Evolutionary conservation across 92 coral and sea anemone genomes (phyloP).

Genomic region (Epizoanthus illoricatus): DNA sequence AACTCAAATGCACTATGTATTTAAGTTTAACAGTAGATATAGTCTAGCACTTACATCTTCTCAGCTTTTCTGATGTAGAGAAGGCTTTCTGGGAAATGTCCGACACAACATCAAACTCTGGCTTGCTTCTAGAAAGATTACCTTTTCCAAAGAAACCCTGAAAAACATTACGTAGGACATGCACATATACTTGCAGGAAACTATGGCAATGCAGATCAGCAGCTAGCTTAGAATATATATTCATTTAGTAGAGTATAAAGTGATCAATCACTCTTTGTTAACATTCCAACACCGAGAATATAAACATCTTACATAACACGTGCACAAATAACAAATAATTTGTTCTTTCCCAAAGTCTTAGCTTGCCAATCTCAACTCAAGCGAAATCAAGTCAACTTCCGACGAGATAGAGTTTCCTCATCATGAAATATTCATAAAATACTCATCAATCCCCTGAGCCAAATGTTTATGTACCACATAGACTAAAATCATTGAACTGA

Average conservation of each 20-base stretch:
- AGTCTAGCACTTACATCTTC: slow-evolving; percentile 79
- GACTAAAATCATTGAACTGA: no score
- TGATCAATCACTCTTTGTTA: background rate
- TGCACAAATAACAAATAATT: no score
- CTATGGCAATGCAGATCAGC: background rate
- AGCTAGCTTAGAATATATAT: background rate
- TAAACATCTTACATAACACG: no score
- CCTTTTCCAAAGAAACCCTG: slow-evolving; percentile 99
- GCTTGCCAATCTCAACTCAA: no score
- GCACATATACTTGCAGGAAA: background rate
- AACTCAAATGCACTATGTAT: no score
- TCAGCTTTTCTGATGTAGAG: slow-evolving; percentile 85
- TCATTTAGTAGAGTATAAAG: background rate
- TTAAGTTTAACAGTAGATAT: no score
- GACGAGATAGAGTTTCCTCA: no score
- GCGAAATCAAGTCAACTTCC: no score
- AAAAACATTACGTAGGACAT: background rate
- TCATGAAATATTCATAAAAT: background rate
- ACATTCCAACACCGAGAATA: no score
- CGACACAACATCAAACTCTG: slow-evolving; percentile 81
- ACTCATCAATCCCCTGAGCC: background rate
- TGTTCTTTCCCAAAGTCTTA: no score
- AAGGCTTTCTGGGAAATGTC: slow-evolving; percentile 94
- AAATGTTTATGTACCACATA: background rate
- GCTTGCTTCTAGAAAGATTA: slow-evolving; percentile 89